Evolutionary conservation across 2,797 vertebrate species (phyloP).

Genomic region (Sphaeramia orbicularis): DNA sequence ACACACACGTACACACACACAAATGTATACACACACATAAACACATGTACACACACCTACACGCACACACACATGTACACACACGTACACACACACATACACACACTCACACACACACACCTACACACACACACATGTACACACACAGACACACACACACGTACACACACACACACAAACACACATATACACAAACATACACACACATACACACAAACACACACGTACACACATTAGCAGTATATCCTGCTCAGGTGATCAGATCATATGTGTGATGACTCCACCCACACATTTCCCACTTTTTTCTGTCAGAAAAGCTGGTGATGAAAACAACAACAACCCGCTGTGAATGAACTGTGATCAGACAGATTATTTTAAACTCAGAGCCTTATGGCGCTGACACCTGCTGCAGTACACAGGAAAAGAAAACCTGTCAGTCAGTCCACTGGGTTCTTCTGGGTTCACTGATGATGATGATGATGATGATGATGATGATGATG

Average conservation of each 20-base stretch:
- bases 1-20: too few relatives aligned
- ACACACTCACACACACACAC: too few relatives aligned
- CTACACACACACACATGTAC: too few relatives aligned
- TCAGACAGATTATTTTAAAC: slow-evolving; percentile 35
- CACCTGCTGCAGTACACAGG: slow-evolving; percentile 8
- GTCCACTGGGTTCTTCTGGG: slow-evolving; percentile 6
- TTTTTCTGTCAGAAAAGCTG: slow-evolving; percentile 24
- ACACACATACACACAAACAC: background rate
- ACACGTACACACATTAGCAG: slow-evolving; percentile 3
- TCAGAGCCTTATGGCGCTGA: slow-evolving; percentile 4
- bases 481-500: too few relatives aligned
- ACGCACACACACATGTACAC: too few relatives aligned
- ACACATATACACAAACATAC: too few relatives aligned
- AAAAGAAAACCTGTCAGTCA: background rate
- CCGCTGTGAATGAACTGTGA: slow-evolving; percentile 31
- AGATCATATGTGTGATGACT: slow-evolving; percentile 18
- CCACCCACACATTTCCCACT: slow-evolving; percentile 22
- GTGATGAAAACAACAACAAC: slow-evolving; percentile 55
- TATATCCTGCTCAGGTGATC: slow-evolving; percentile 6
- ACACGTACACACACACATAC: too few relatives aligned
- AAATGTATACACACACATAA: too few relatives aligned
- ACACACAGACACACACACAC: too few relatives aligned
- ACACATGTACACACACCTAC: too few relatives aligned
- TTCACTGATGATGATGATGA: too few relatives aligned
- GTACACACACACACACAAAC: too few relatives aligned